These are phyloP conservation scores for Philopedon plagiatum DNA, from an alignment of 2,888 invertebrate species.

Conservation along the genomic window DNA sequence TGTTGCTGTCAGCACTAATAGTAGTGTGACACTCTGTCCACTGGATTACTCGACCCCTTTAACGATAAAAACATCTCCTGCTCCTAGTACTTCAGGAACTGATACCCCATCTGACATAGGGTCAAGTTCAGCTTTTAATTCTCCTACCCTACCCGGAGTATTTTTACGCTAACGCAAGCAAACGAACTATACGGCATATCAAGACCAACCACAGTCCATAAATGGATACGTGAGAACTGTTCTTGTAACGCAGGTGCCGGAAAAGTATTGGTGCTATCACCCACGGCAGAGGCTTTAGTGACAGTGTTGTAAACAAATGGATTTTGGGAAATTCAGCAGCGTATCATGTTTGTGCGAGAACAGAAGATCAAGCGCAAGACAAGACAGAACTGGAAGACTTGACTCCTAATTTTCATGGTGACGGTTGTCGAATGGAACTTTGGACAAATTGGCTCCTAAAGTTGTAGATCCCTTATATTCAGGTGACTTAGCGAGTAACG, in stretches of 20 bases:
- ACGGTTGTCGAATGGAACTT: conserved; percentile 80
- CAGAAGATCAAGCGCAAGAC: conserved; percentile 73
- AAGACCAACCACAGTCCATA: too few relatives aligned
- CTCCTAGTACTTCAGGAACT: conserved; percentile 78
- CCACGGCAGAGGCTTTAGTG: too few relatives aligned
- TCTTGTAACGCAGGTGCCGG: too few relatives aligned
- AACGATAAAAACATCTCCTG: conserved; percentile 79
- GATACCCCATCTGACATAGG: conserved; percentile 81
- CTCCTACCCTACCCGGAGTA: too few relatives aligned
- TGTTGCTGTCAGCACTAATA: conserved; percentile 28
- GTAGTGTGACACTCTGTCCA: conserved; percentile 69
- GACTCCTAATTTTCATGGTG: conserved; percentile 71
- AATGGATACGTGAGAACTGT: too few relatives aligned
- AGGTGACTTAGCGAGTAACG: conserved; percentile 85
- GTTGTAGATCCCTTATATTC: conserved; percentile 87
- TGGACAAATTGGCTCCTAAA: conserved; percentile 84
- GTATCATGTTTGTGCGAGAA: too few relatives aligned
- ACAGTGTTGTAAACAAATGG: too few relatives aligned
- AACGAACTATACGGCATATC: too few relatives aligned
- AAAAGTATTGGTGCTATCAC: too few relatives aligned
- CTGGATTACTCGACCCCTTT: conserved; percentile 78
- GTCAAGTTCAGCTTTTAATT: conserved; percentile 75
- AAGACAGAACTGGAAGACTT: conserved; percentile 84
- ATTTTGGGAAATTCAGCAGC: too few relatives aligned
- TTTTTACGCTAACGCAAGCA: too few relatives aligned